A percentile compares a stretch with the other conserved stretches of the same genome.
Conservation (phyloP, 2,113 vertebrate species). For the Coreoperca whiteheadi region DNA sequence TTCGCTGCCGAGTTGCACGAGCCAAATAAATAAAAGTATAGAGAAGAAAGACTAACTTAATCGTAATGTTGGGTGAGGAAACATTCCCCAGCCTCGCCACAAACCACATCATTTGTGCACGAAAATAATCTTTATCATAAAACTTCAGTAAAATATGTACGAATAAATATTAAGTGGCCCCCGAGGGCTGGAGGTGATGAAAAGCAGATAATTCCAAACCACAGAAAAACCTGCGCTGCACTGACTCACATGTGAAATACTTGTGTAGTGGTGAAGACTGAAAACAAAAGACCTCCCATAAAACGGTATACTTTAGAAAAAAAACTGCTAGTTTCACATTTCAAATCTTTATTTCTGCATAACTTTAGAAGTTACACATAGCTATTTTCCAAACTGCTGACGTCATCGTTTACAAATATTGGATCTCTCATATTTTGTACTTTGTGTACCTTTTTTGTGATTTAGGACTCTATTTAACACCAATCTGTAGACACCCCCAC, state of each 20-base stretch:
- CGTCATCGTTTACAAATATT: neutral
- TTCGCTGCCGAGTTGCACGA: neutral
- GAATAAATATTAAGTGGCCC: slow-evolving; percentile 37
- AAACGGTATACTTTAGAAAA: neutral
- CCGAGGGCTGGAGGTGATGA: slow-evolving; percentile 29
- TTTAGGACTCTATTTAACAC: neutral
- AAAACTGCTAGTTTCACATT: neutral
- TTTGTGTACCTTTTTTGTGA: neutral
- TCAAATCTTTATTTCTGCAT: neutral
- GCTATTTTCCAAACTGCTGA: neutral
- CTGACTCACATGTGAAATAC: slow-evolving; percentile 29
- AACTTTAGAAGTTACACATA: neutral
- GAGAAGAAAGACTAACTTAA: slow-evolving; percentile 39
- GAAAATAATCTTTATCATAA: slow-evolving; percentile 49
- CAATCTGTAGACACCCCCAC: neutral
- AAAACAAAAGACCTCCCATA: slow-evolving; percentile 5
- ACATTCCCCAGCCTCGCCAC: slow-evolving; percentile 50
- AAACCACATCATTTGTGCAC: slow-evolving; percentile 65
- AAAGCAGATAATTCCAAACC: slow-evolving; percentile 42
- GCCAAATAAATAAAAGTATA: slow-evolving; percentile 54
- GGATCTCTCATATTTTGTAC: neutral
- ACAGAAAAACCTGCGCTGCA: neutral
- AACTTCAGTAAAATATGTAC: slow-evolving; percentile 49
- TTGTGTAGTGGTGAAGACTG: neutral
- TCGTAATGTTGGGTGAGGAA: slow-evolving; percentile 48